Conservation (phyloP, 2,797 vertebrate species). For the Acomys russatus region DNA sequence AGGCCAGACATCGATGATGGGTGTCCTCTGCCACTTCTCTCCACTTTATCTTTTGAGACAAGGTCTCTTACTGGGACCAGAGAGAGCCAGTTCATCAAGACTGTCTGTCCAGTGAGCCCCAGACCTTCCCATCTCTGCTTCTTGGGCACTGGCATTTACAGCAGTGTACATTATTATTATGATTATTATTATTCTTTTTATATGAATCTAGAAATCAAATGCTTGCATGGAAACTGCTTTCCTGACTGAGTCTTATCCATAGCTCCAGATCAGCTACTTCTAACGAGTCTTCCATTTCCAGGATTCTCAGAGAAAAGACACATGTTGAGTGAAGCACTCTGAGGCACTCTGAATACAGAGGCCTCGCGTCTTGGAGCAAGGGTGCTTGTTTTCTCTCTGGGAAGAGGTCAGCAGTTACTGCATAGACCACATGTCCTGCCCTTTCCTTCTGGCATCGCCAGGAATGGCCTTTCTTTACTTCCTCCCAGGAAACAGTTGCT, state of each 20-base stretch:
- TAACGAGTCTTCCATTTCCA: neutral
- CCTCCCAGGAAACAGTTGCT: neutral
- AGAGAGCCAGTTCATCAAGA: neutral
- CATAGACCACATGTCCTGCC: neutral
- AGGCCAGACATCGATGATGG: neutral
- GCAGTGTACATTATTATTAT: neutral
- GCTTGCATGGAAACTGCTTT: neutral
- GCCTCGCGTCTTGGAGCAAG: rapidly evolving
- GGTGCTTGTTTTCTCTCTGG: neutral
- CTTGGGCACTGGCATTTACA: neutral
- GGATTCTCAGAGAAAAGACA: slow-evolving; percentile 2
- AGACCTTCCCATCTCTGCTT: neutral
- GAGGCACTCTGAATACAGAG: neutral
- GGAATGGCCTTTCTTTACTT: neutral
- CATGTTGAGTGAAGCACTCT: neutral
- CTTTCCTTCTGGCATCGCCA: neutral
- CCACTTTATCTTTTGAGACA: neutral
- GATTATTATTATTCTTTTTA: neutral
- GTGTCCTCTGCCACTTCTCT: neutral
- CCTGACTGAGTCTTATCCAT: neutral
- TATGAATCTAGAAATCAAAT: neutral
- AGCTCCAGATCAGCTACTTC: neutral
- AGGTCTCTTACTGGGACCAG: neutral
- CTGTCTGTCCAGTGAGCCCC: neutral
- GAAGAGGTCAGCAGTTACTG: neutral